These are phyloP conservation scores for Epicampocera succincta DNA, from an alignment of 2,888 invertebrate species.

Conservation along the genomic window DNA sequence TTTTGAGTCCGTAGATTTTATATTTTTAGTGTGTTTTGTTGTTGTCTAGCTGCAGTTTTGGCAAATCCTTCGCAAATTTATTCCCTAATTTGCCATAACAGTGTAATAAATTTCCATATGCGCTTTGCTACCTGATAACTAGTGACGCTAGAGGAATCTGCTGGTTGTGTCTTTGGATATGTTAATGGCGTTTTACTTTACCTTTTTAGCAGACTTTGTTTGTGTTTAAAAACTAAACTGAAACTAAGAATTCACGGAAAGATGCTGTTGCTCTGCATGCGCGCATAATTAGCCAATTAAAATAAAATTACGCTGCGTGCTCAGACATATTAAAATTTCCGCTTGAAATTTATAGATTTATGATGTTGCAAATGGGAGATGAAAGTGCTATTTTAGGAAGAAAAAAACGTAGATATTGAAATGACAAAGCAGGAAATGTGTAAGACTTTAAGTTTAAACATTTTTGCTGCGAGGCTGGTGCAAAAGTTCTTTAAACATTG, in stretches of 20 bases:
- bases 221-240: constrained; percentile 26
- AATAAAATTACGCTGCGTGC: constrained; percentile 82
- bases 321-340: constrained; percentile 81
- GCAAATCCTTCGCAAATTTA: constrained; percentile 55
- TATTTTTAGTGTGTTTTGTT: constrained; percentile 23
- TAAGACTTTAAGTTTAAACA: too few species aligned
- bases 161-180: neutral
- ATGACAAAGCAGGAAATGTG: too few species aligned
- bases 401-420: too few species aligned
- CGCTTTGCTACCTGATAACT: neutral
- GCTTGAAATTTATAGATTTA: constrained; percentile 47
- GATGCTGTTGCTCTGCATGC: constrained; percentile 74
- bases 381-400: constrained; percentile 40
- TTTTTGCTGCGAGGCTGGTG: too few species aligned
- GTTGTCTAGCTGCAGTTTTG: constrained; percentile 27
- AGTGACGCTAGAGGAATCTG: neutral
- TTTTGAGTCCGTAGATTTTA: constrained; percentile 14
- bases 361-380: constrained; percentile 28
- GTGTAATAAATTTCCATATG: constrained; percentile 20
- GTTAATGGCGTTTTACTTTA: constrained; percentile 26
- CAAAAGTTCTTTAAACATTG: too few species aligned
- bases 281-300: constrained; percentile 82
- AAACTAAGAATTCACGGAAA: constrained; percentile 24
- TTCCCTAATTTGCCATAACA: constrained; percentile 55
- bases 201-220: constrained; percentile 54